A percentile compares a stretch with the other conserved stretches of the same genome.
Evolutionary conservation across 2,113 vertebrate species (phyloP).

Genomic region (Pimephales promelas): DNA sequence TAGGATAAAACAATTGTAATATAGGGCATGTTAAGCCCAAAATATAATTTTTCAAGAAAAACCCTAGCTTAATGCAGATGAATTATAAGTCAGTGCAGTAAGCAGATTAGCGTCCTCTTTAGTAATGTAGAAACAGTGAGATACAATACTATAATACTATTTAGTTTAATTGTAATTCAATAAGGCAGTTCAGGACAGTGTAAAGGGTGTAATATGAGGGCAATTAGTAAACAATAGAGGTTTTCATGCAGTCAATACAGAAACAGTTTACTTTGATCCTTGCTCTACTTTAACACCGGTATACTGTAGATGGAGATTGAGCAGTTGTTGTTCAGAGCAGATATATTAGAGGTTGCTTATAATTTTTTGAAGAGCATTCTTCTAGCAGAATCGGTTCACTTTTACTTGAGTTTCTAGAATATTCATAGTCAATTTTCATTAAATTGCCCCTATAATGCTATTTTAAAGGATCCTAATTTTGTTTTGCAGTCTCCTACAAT

Average conservation of each 20-base stretch:
- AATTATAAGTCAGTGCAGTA: not conserved
- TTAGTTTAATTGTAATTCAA: slow-evolving; percentile 16
- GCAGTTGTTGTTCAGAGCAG: not conserved
- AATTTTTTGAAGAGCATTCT: not conserved
- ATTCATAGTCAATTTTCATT: too few relatives aligned
- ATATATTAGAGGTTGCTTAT: not conserved
- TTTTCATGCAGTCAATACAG: slow-evolving; percentile 21
- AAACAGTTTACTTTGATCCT: slow-evolving; percentile 16
- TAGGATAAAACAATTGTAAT: not conserved
- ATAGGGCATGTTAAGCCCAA: not conserved
- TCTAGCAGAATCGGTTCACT: not conserved
- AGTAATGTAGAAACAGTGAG: slow-evolving; percentile 8
- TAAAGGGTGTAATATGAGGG: slow-evolving; percentile 15
- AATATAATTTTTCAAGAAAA: not conserved
- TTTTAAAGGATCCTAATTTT: too few relatives aligned
- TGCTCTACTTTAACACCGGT: not conserved
- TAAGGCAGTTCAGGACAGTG: slow-evolving; percentile 8
- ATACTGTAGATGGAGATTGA: not conserved
- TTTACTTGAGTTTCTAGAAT: too few relatives aligned
- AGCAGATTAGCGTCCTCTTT: not conserved
- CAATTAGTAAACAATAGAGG: slow-evolving; percentile 21
- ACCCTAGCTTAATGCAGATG: slow-evolving; percentile 1
- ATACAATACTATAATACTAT: not conserved
- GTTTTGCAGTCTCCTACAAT: too few relatives aligned
- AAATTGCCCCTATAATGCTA: too few relatives aligned